A percentile compares a stretch with the other conserved stretches of the same genome.
Conservation (phyloP, 2,113 vertebrate genomes). For the Mola mola region DNA sequence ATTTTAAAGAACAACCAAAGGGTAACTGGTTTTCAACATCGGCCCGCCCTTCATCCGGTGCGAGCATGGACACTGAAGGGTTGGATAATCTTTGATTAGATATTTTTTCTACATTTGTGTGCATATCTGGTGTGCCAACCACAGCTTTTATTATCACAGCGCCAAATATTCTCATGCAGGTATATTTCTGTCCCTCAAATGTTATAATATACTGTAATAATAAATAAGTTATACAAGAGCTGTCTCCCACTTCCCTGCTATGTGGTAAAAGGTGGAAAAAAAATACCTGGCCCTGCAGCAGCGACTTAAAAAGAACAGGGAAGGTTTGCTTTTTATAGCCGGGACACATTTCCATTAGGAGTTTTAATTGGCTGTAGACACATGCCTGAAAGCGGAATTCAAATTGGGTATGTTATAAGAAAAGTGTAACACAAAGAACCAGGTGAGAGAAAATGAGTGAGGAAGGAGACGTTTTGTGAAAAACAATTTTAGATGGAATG, state of each 20-base stretch:
- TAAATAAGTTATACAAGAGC: not conserved
- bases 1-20: slow-evolving; percentile 44
- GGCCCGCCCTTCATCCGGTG: slow-evolving; percentile 32
- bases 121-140: slow-evolving; percentile 27
- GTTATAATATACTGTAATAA: slow-evolving; percentile 10
- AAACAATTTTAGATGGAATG: slow-evolving; percentile 39
- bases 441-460: slow-evolving; percentile 4
- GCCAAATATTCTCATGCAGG: slow-evolving; percentile 24
- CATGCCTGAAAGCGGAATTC: slow-evolving; percentile 52
- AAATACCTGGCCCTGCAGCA: slow-evolving; percentile 33
- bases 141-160: slow-evolving; percentile 22
- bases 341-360: slow-evolving; percentile 62
- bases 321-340: slow-evolving; percentile 51
- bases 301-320: slow-evolving; percentile 49
- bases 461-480: slow-evolving; percentile 21
- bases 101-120: not conserved
- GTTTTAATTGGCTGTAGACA: slow-evolving; percentile 67
- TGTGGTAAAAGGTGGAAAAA: slow-evolving; percentile 17
- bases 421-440: slow-evolving; percentile 44
- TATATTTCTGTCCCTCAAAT: slow-evolving; percentile 27
- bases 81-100: slow-evolving; percentile 4
- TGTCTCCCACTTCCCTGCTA: slow-evolving; percentile 10
- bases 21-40: slow-evolving; percentile 60
- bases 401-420: slow-evolving; percentile 51
- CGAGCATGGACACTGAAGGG: not conserved